Evolutionary conservation across 2,888 invertebrate genomes (phyloP).

Genomic region (Callyntrura sp.): DNA sequence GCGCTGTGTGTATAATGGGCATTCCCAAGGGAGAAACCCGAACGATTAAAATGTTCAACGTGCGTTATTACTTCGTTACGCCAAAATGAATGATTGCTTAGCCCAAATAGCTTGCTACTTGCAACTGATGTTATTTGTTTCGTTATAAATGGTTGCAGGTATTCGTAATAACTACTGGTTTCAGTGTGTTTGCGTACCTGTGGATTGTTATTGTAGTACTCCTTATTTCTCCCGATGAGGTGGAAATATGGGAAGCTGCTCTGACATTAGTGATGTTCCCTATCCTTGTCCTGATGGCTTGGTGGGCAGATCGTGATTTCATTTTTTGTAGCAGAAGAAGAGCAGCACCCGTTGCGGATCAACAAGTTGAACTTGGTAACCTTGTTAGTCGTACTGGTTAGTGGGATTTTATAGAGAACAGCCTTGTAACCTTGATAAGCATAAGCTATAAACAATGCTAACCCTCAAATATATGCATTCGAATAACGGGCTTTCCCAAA

Average conservation of each 20-base stretch:
- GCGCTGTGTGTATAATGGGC: constrained; percentile 87
- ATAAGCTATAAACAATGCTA: too few relatives aligned
- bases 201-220: constrained; percentile 87
- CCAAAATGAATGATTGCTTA: too few relatives aligned
- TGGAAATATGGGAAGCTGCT: constrained; percentile 88
- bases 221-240: constrained; percentile 85
- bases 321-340: constrained; percentile 82
- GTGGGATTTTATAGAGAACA: too few relatives aligned
- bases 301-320: constrained; percentile 86
- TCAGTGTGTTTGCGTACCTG: constrained; percentile 87
- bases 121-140: too few relatives aligned
- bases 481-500: too few relatives aligned
- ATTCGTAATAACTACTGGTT: constrained; percentile 86
- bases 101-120: too few relatives aligned
- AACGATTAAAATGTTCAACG: constrained; percentile 86
- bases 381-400: too few relatives aligned
- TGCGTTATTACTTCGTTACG: too few relatives aligned
- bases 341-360: background rate
- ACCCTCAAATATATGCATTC: too few relatives aligned
- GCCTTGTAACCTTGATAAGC: too few relatives aligned
- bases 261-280: constrained; percentile 88
- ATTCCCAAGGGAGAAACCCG: constrained; percentile 85
- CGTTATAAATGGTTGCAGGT: too few relatives aligned
- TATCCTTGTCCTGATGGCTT: constrained; percentile 87
- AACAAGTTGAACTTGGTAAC: too few relatives aligned